A percentile compares a stretch with the other conserved stretches of the same genome.
These are phyloP conservation scores for Brachylomia viminalis DNA, from an alignment of 2,888 invertebrate genomes.

Conservation along the genomic window DNA sequence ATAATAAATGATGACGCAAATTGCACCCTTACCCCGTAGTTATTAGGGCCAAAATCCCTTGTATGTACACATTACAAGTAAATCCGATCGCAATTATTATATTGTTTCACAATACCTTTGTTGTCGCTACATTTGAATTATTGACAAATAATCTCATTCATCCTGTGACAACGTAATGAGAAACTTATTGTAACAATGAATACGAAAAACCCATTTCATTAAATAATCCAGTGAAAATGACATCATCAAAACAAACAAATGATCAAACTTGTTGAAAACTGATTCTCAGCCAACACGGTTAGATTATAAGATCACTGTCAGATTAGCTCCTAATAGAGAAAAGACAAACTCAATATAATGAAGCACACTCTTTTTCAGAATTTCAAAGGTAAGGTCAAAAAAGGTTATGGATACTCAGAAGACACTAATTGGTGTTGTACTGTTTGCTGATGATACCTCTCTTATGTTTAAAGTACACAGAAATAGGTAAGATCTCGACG, in stretches of 20 bases:
- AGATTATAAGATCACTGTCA: too few relatives aligned
- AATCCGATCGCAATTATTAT: conserved; percentile 47
- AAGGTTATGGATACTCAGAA: neutral
- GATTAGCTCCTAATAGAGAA: neutral
- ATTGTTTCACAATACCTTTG: conserved; percentile 58
- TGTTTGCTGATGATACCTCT: too few relatives aligned
- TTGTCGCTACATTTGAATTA: conserved; percentile 45
- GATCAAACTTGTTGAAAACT: neutral
- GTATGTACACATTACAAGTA: conserved; percentile 17
- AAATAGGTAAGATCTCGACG: too few relatives aligned
- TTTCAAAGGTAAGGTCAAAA: too few relatives aligned
- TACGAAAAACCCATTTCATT: conserved; percentile 20
- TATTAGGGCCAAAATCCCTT: conserved; percentile 38
- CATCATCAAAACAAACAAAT: conserved; percentile 1
- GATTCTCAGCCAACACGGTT: neutral
- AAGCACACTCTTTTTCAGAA: neutral
- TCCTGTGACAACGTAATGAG: conserved; percentile 47
- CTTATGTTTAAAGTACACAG: too few relatives aligned
- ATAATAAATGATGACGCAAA: neutral
- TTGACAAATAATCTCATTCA: conserved; percentile 61
- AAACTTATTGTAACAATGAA: conserved; percentile 28
- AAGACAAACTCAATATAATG: neutral
- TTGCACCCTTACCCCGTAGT: neutral
- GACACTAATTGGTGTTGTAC: neutral
- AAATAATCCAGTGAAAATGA: neutral